Percentiles rank a stretch among this genome's conserved stretches.
These are phyloP conservation scores for Rhyacophila evoluta DNA, from an alignment of 2,888 invertebrate species.

Conservation along the genomic window DNA sequence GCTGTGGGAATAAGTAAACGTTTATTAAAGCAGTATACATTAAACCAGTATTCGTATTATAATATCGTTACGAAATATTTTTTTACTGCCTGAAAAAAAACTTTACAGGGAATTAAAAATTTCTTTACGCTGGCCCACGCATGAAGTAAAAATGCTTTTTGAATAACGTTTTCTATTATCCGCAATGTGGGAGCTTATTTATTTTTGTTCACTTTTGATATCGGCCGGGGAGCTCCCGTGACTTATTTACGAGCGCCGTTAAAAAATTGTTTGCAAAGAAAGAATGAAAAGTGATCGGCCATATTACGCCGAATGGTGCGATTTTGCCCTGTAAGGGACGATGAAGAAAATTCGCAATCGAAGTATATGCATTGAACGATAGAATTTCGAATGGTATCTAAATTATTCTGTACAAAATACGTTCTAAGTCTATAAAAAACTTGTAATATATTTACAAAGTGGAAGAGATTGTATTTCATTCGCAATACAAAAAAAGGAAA, in stretches of 20 bases:
- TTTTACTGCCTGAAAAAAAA: neutral
- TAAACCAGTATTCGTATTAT: too few relatives aligned
- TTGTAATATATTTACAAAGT: too few relatives aligned
- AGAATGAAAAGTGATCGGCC: neutral
- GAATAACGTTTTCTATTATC: neutral
- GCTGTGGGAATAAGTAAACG: too few relatives aligned
- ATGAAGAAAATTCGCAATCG: neutral
- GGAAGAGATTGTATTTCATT: too few relatives aligned
- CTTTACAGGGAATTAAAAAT: neutral
- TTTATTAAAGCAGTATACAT: too few relatives aligned
- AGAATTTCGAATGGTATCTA: too few relatives aligned
- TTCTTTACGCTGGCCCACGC: neutral
- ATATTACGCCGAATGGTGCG: too few relatives aligned
- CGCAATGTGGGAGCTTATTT: neutral
- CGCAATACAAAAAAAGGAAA: too few relatives aligned
- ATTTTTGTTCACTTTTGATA: slow-evolving; percentile 18
- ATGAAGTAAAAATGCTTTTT: neutral
- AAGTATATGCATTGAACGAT: too few relatives aligned
- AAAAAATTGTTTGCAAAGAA: slow-evolving; percentile 7
- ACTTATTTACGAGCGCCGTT: neutral
- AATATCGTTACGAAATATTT: neutral
- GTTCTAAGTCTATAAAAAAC: too few relatives aligned
- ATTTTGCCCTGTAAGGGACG: too few relatives aligned
- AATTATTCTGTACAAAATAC: too few relatives aligned
- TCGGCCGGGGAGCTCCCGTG: neutral